Evolutionary conservation across 2,797 vertebrate genomes (phyloP).

Genomic region (Ibycter americanus): DNA sequence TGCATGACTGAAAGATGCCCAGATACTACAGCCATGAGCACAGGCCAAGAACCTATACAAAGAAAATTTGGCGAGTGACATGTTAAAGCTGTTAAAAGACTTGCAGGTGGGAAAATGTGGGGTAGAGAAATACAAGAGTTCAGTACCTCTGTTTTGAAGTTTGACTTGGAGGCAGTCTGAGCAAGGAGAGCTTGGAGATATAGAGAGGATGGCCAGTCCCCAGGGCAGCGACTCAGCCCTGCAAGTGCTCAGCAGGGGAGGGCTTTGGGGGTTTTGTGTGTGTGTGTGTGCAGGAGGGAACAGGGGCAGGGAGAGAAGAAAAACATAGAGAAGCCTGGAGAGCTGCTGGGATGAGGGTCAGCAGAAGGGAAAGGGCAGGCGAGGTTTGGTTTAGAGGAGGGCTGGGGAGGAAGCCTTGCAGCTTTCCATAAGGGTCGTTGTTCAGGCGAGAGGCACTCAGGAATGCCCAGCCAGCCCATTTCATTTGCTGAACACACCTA

Average conservation of each 20-base stretch:
- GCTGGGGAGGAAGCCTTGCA: background rate
- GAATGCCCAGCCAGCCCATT: background rate
- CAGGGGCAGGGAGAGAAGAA: background rate
- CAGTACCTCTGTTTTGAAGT: background rate
- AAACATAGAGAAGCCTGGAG: background rate
- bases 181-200: background rate
- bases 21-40: constrained; percentile 1
- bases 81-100: background rate
- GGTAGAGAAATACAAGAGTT: background rate
- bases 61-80: background rate
- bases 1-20: constrained; percentile 50
- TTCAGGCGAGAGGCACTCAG: background rate
- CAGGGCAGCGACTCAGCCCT: background rate
- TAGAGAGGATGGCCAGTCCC: accelerated
- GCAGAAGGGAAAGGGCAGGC: background rate
- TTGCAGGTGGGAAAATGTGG: background rate
- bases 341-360: background rate
- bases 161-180: background rate
- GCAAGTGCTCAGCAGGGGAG: background rate
- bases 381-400: background rate
- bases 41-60: background rate
- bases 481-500: background rate
- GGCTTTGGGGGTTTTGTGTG: background rate
- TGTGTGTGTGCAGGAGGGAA: background rate
- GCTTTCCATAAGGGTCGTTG: background rate